phyloP scores from a whole-genome alignment of 2,888 invertebrate genomes.

The Cantharis lateralis region DNA sequence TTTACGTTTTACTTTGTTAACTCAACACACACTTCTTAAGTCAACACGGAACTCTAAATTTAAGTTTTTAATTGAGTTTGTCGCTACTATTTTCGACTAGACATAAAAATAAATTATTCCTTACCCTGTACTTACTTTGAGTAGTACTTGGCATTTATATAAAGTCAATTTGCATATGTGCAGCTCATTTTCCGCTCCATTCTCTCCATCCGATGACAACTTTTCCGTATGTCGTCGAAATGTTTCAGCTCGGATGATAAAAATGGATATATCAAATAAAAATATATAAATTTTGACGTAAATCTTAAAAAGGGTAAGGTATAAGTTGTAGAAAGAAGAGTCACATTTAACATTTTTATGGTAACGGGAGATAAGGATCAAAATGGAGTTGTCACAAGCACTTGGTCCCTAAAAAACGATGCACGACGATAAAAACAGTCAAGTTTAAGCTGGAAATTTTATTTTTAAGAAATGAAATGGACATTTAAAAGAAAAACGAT shows the following conservation, averaged over 20 bases:
- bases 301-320: constrained; percentile 39
- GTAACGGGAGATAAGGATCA: constrained; percentile 41
- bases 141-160: neutral
- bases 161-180: neutral
- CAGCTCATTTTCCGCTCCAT: neutral
- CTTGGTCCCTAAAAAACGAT: constrained; percentile 40
- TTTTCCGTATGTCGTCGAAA: neutral
- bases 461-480: neutral
- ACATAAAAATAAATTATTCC: neutral
- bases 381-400: constrained; percentile 42
- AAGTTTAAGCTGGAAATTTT: constrained; percentile 37
- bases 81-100: neutral
- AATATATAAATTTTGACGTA: constrained; percentile 41
- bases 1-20: neutral
- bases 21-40: neutral
- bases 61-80: neutral
- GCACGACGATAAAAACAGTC: constrained; percentile 39
- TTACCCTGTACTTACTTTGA: neutral
- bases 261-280: constrained; percentile 23
- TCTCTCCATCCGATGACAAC: neutral
- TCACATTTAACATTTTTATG: constrained; percentile 45
- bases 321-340: constrained; percentile 22
- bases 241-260: constrained; percentile 13
- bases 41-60: neutral
- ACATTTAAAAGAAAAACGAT: neutral